Percentiles rank a stretch among this genome's conserved stretches.
phyloP scores from a whole-genome alignment of 2,797 vertebrate species.

The Gambelia wislizenii region DNA sequence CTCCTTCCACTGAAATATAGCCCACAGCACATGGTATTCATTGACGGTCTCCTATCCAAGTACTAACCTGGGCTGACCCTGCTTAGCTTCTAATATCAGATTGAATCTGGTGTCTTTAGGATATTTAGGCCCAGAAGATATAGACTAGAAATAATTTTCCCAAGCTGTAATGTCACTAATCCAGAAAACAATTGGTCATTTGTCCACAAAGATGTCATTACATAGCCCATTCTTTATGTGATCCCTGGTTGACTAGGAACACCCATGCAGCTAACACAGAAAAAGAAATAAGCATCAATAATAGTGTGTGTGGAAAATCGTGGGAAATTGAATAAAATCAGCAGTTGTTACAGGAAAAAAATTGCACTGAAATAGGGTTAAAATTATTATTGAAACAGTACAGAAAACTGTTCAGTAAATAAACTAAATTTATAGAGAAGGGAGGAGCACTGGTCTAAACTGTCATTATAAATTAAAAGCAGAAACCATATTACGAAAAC shows the following conservation, averaged over 20 bases:
- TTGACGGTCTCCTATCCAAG: too few relatives aligned
- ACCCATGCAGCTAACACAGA: background rate
- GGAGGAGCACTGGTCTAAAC: background rate
- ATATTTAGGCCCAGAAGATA: too few relatives aligned
- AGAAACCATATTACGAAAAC: conserved; percentile 41
- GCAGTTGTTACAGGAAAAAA: background rate
- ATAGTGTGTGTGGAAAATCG: background rate
- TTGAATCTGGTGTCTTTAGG: too few relatives aligned
- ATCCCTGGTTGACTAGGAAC: background rate
- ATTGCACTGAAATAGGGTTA: background rate
- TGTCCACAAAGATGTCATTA: background rate
- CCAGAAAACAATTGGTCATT: background rate
- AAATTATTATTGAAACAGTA: background rate
- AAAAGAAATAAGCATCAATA: background rate
- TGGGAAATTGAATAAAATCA: background rate
- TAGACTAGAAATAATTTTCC: too few relatives aligned
- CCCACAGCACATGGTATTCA: too few relatives aligned
- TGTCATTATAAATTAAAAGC: conserved; percentile 32
- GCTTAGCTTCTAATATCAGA: too few relatives aligned
- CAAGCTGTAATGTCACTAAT: background rate
- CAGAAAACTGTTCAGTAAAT: background rate
- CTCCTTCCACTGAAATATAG: too few relatives aligned
- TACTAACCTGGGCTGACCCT: too few relatives aligned
- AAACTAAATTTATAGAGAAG: background rate
- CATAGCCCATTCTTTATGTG: too few relatives aligned